Base-by-base conservation (phyloP, 2,113 vertebrate genomes). In the Protobothrops flavoviridis region DNA sequence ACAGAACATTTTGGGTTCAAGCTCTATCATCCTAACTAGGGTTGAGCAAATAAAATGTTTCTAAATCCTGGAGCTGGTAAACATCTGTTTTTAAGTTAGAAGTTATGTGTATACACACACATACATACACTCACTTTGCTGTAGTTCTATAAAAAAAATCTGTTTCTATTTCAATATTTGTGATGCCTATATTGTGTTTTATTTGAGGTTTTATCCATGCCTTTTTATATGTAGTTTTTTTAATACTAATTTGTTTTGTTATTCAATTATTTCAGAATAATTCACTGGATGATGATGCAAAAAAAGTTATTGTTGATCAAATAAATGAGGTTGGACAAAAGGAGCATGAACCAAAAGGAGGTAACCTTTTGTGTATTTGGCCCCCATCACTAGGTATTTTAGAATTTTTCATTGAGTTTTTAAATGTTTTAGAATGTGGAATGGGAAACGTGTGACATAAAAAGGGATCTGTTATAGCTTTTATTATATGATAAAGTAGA, bases 341-440 rank as follows among this genome's bases (percentile, higher is more conserved):
- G 52, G 85, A 95, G 21, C 89, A 59, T 87, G 88, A 87, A 85
- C 95, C 92, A 52, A 98, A 97, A 96, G 98, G 97, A 97, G 98
- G 99, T 99, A 96, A 96, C 94, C 48, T 33, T 55, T 2, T 45
- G 43, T 57, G 13, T 29, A 52, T 11, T 0, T 0, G 52, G 61
- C 56, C 15, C 50, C 89, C 74, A 9, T 26, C 86, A 55, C 53
- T 23, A 53, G 10, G 11, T 69, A 50, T 61, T 53, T 11, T 43
- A 91, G 24, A 86, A 29, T 23, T 92, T 23, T 87, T 87, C 56
- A 50, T 20, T 87, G 45, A 91, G 5, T 85, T 55, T 29, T 87
- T 50, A 11, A 55, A 92, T 33, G 26, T 5, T 12, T 56, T 81
- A 43, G 13, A 91, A 11, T n/a, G 29, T 24, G n/a, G 55, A 39